A percentile compares a stretch with the other conserved stretches of the same genome.
phyloP scores from a whole-genome alignment of 2,113 vertebrate species.

The Melanerpes formicivorus region DNA sequence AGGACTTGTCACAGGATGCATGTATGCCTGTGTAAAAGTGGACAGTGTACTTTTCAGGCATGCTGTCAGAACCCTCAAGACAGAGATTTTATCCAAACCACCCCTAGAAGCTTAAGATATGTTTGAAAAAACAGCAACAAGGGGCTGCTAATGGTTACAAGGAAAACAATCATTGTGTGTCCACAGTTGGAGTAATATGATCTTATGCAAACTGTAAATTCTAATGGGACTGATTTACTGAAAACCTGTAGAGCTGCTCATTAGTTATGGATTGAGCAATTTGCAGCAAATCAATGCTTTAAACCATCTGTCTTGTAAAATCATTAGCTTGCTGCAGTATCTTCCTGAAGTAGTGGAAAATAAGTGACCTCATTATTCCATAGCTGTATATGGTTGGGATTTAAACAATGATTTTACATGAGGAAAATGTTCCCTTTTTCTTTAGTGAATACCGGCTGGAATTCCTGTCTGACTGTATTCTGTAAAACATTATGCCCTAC shows the following conservation, averaged over 20 bases:
- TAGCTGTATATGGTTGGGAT: not conserved
- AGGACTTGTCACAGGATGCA: not conserved
- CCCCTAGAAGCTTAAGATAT: not conserved
- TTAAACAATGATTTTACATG: not conserved
- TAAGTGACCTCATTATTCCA: conserved; percentile 12
- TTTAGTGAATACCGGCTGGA: not conserved
- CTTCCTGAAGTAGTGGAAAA: conserved; percentile 20
- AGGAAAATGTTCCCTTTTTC: conserved; percentile 3
- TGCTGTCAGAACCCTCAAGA: not conserved
- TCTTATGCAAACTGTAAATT: conserved; percentile 38
- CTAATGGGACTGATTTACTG: conserved; percentile 17
- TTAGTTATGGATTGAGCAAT: conserved; percentile 34
- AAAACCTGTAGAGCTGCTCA: conserved; percentile 28
- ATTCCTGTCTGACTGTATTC: not conserved
- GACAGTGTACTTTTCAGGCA: conserved; percentile 12
- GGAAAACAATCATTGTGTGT: not conserved
- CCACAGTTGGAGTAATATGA: not conserved
- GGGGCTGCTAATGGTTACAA: not conserved
- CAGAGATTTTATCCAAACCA: conserved; percentile 4
- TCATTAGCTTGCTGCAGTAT: conserved; percentile 6
- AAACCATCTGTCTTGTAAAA: not conserved
- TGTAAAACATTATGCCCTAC: not conserved
- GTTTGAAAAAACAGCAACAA: not conserved
- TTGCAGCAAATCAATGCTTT: conserved; percentile 41
- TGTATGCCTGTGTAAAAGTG: not conserved